These are phyloP conservation scores for Monomorium pharaonis DNA, from an alignment of 1,140 invertebrate genomes.

Conservation along the genomic window DNA sequence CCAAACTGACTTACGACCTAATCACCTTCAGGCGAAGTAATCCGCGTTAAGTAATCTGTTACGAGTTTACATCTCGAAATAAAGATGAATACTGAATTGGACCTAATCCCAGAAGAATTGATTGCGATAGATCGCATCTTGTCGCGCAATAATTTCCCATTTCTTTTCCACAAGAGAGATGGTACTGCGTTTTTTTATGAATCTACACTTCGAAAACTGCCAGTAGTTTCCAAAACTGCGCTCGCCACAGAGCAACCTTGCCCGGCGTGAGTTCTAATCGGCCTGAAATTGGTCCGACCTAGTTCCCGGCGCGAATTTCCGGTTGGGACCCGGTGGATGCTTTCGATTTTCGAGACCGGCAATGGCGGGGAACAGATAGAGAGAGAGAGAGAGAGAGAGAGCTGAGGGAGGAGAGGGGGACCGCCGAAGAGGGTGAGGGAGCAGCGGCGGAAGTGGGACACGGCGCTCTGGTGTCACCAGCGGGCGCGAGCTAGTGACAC, in stretches of 20 bases:
- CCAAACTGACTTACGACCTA: background rate
- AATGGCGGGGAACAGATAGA: slow-evolving; percentile 44
- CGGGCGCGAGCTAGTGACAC: slow-evolving; percentile 59
- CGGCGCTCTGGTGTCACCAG: slow-evolving; percentile 62
- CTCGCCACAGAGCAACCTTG: background rate
- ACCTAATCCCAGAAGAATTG: background rate
- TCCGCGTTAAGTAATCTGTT: background rate
- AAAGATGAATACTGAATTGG: no score
- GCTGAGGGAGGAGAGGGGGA: slow-evolving; percentile 57
- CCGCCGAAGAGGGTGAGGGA: background rate
- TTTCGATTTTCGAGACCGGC: slow-evolving; percentile 54
- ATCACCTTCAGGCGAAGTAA: background rate
- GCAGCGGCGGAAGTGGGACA: slow-evolving; percentile 60
- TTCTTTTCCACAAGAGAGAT: background rate
- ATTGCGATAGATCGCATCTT: background rate
- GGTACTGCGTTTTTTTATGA: background rate
- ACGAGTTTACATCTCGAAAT: background rate
- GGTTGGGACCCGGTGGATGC: slow-evolving; percentile 8
- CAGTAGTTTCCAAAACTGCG: background rate
- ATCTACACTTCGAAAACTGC: background rate
- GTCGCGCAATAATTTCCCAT: background rate
- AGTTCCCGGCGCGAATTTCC: slow-evolving; percentile 53
- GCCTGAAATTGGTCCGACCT: slow-evolving; percentile 50
- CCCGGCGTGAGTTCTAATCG: slow-evolving; percentile 33
- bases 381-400: slow-evolving; percentile 58